These are phyloP conservation scores for Chloroclysta siterata DNA, from an alignment of 2,888 invertebrate species.

Conservation along the genomic window DNA sequence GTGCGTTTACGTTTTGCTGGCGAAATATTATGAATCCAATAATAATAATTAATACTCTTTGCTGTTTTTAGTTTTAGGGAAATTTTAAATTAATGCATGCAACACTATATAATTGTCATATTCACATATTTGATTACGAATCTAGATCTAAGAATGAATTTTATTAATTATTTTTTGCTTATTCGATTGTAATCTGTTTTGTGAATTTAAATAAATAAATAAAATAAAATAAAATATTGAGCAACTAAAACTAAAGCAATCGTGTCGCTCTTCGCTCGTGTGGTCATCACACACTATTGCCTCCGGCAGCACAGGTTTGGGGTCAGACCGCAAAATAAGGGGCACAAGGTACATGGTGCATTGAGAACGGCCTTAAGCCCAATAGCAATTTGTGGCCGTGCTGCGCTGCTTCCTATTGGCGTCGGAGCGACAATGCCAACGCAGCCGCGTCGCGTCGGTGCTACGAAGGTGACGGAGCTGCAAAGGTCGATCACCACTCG, in stretches of 20 bases:
- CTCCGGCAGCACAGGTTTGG: constrained; percentile 61
- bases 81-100: too few relatives aligned
- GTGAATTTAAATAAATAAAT: too few relatives aligned
- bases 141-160: too few relatives aligned
- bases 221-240: too few relatives aligned
- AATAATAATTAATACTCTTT: too few relatives aligned
- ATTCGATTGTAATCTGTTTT: too few relatives aligned
- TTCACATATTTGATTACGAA: too few relatives aligned
- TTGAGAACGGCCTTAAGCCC: constrained; percentile 84
- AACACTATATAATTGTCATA: too few relatives aligned
- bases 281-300: constrained; percentile 54
- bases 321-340: constrained; percentile 78
- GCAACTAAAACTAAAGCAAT: constrained; percentile 28
- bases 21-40: too few relatives aligned
- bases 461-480: constrained; percentile 74
- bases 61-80: too few relatives aligned
- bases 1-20: too few relatives aligned
- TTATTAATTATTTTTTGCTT: too few relatives aligned
- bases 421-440: constrained; percentile 80
- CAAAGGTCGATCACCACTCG: constrained; percentile 74
- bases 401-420: constrained; percentile 82
- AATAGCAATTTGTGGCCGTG: constrained; percentile 78
- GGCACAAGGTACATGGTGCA: constrained; percentile 85
- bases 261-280: constrained; percentile 39
- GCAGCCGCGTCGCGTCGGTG: constrained; percentile 56